Conservation (phyloP, 2,888 invertebrate genomes). For the Seladonia tumulorum region DNA sequence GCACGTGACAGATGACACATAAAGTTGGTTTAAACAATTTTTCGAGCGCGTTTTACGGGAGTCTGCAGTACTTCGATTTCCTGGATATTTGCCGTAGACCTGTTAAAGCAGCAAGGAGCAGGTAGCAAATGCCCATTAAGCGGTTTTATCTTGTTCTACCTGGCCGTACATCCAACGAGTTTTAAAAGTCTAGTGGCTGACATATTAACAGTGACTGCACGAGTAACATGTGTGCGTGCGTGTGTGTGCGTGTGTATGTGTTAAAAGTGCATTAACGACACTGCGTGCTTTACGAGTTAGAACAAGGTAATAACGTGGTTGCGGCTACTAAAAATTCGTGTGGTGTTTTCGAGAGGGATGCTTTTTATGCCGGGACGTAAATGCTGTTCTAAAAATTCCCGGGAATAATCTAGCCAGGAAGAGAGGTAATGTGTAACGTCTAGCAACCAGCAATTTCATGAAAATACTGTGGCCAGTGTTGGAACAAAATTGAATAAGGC, state of each 20-base stretch:
- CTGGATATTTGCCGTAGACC: background rate
- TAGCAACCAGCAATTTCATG: background rate
- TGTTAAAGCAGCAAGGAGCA: background rate
- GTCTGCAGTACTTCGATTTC: background rate
- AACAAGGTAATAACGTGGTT: slow-evolving; percentile 9
- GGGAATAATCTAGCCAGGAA: background rate
- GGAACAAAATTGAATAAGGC: too few species aligned
- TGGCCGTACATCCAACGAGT: slow-evolving; percentile 1
- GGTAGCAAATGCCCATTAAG: background rate
- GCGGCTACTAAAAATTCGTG: background rate
- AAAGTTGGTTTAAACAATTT: background rate
- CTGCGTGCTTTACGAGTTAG: background rate
- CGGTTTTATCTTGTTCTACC: slow-evolving; percentile 1
- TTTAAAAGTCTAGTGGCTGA: background rate
- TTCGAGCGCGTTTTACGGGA: too few species aligned
- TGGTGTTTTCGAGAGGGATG: background rate
- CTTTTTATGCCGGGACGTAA: background rate
- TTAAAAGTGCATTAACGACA: slow-evolving; percentile 9
- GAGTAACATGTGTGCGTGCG: background rate
- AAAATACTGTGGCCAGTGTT: background rate
- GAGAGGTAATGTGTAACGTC: background rate
- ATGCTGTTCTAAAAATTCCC: background rate
- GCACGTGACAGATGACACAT: too few species aligned
- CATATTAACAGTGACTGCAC: background rate
- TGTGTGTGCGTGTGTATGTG: background rate